Evolutionary conservation across 2,888 invertebrate genomes (phyloP).

Genomic region (Lathronympha strigana): DNA sequence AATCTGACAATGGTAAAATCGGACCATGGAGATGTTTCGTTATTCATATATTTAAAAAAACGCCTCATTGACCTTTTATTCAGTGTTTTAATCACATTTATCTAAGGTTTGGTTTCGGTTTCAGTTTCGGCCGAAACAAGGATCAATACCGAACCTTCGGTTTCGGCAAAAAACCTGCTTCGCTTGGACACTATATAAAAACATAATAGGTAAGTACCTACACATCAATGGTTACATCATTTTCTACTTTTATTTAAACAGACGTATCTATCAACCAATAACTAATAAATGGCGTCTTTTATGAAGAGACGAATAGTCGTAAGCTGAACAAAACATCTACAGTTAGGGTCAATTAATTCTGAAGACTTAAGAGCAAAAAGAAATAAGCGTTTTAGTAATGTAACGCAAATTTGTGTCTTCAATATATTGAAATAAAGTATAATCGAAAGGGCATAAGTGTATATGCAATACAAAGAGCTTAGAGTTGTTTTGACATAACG

Average conservation of each 20-base stretch:
- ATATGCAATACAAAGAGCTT: background rate
- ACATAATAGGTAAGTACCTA: no score
- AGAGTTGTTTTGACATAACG: background rate
- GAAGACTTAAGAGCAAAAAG: background rate
- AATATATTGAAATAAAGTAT: background rate
- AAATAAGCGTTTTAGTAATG: background rate
- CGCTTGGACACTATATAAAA: no score
- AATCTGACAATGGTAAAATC: no score
- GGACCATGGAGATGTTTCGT: no score
- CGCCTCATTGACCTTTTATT: no score
- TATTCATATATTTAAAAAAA: no score
- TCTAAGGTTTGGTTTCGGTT: no score
- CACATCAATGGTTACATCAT: background rate
- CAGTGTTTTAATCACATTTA: no score
- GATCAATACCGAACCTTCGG: no score
- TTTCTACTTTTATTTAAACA: background rate
- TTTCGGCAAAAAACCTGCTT: no score
- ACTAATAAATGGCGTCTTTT: background rate
- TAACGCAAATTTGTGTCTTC: background rate
- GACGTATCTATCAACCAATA: background rate
- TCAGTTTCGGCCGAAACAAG: no score
- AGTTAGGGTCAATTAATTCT: conserved; percentile 51
- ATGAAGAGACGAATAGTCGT: background rate
- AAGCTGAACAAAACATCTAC: conserved; percentile 57
- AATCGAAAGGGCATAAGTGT: background rate